Evolutionary conservation across 2,888 invertebrate species (phyloP).

Genomic region (Antheraea yamamai): DNA sequence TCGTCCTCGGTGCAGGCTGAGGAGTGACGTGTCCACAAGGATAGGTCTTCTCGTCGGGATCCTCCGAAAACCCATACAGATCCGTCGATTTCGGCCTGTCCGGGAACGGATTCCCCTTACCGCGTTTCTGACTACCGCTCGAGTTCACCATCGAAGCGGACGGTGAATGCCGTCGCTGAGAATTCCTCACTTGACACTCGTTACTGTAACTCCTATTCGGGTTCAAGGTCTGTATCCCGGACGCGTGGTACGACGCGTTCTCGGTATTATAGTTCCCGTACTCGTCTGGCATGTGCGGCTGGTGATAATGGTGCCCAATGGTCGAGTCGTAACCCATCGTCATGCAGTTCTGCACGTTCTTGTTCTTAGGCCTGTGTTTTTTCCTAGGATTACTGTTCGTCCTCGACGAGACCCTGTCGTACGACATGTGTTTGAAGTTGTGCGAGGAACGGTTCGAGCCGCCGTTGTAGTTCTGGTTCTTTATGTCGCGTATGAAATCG

Average conservation of each 20-base stretch:
- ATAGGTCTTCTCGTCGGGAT: constrained; percentile 69
- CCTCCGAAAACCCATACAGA: constrained; percentile 80
- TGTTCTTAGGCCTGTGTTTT: constrained; percentile 76
- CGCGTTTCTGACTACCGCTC: constrained; percentile 77
- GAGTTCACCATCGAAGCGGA: constrained; percentile 72
- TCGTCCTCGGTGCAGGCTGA: constrained; percentile 76
- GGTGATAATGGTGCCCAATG: constrained; percentile 76
- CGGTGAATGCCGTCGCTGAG: constrained; percentile 74
- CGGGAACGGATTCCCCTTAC: constrained; percentile 79
- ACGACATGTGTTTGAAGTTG: constrained; percentile 79
- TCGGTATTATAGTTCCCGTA: constrained; percentile 76
- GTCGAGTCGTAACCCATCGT: constrained; percentile 83
- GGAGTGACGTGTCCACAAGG: constrained; percentile 73
- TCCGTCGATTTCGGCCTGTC: constrained; percentile 85
- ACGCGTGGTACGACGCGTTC: constrained; percentile 77
- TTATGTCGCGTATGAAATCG: constrained; percentile 76
- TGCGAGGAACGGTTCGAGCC: constrained; percentile 77
- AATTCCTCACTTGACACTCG: constrained; percentile 63
- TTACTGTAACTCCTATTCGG: constrained; percentile 79
- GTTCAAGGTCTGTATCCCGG: constrained; percentile 76
- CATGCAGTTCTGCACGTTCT: constrained; percentile 81
- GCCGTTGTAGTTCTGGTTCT: constrained; percentile 80
- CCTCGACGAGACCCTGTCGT: constrained; percentile 75
- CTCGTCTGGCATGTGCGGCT: constrained; percentile 78
- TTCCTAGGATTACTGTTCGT: constrained; percentile 79